Evolutionary conservation across 2,113 vertebrate species (phyloP), one percentile per base, ranked within the genome.

Genomic region (Aptenodytes patagonicus): DNA sequence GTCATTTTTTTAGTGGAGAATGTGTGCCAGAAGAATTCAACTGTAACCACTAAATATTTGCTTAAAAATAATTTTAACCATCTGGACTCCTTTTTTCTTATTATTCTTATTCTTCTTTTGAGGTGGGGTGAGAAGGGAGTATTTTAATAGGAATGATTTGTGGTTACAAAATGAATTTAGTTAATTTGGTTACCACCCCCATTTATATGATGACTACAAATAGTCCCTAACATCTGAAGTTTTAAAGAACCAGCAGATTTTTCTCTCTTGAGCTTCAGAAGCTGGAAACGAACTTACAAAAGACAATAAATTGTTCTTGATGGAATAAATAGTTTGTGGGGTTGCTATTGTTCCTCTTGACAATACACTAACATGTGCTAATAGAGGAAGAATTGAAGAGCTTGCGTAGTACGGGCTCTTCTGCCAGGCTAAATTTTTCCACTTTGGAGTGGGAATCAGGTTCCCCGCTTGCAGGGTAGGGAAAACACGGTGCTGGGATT

Each of bases 41-140:
- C 97, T 95, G 90, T 96, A 97, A 98, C 98, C 98, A 98, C 95
- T 98, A 97, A 98, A 98, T 97, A 98, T 98, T 98, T 97, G 97
- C 96, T 98, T 98, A 97, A 98, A 98, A 97, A 98, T 98, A 98
- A 98, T 98, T 98, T 98, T 98, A 98, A 97, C 97, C 98, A 98
- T 98, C 98, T 98, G 98, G 98, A 98, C 94, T 98, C 97, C 82
- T 86, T 96, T 96, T 95, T 94, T 87, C 87, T 85, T 96, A 87
- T 96, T 96, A 64, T 96, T 94, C 95, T 91, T 97, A 95, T 94
- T 96, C 95, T 97, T 97, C 89, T 94, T 96, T 96, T 97, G 96
- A 97, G 94, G 90, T 96, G 94, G 96, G 95, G 95, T 95, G 93
- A 70, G 85, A 95, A 98, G 88, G 78, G 97, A 98, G 86, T 86